Evolutionary conservation across 2,113 vertebrate genomes (phyloP).

Genomic region (Oreochromis spilurus): DNA sequence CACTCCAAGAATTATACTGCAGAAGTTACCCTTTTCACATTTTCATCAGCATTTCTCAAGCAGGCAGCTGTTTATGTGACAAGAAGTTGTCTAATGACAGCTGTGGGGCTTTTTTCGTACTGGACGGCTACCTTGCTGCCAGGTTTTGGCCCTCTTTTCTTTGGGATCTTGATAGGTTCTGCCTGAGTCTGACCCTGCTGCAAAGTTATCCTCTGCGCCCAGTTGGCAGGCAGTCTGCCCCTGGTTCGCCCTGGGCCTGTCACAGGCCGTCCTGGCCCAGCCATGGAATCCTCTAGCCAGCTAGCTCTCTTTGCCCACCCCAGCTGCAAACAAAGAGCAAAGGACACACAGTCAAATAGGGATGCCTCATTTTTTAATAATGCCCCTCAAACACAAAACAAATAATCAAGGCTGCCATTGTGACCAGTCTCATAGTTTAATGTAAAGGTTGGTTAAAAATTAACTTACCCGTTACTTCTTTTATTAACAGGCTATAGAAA

Average conservation of each 20-base stretch:
- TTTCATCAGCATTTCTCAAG: not conserved
- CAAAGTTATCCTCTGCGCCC: slow-evolving; percentile 72
- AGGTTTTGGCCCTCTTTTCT: slow-evolving; percentile 96
- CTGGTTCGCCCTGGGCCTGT: slow-evolving; percentile 80
- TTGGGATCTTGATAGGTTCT: slow-evolving; percentile 91
- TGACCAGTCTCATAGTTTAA: not conserved
- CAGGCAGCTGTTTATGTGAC: not conserved
- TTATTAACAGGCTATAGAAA: not conserved
- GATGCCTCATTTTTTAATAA: not conserved
- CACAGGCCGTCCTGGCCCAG: slow-evolving; percentile 78
- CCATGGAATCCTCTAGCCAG: slow-evolving; percentile 82
- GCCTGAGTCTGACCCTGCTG: slow-evolving; percentile 77
- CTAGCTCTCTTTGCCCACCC: slow-evolving; percentile 72
- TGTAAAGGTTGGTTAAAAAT: not conserved
- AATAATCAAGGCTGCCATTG: not conserved
- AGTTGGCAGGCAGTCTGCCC: slow-evolving; percentile 82
- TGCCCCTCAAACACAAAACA: not conserved
- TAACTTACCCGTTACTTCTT: not conserved
- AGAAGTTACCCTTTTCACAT: not conserved
- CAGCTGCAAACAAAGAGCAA: slow-evolving; percentile 44
- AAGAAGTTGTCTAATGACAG: not conserved
- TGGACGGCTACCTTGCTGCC: slow-evolving; percentile 86
- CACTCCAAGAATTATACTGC: not conserved
- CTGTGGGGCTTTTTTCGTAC: not conserved
- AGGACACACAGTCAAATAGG: not conserved